Evolutionary conservation across 2,888 invertebrate species (phyloP).

Genomic region (Drosophila flavopinicola): DNA sequence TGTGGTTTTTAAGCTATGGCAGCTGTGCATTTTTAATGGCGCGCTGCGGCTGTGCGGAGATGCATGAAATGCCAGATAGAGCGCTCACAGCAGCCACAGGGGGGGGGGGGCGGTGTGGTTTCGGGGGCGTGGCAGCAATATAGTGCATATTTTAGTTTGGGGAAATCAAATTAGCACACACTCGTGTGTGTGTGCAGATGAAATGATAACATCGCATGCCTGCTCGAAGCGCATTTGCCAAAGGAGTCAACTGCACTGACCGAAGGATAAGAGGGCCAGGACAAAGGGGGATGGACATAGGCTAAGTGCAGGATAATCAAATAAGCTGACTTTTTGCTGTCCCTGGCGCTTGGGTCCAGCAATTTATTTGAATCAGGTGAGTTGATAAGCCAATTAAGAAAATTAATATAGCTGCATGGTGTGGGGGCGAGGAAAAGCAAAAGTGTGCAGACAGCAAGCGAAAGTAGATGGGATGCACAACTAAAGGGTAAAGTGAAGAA

Average conservation of each 20-base stretch:
- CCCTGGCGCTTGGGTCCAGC: slow-evolving; percentile 2
- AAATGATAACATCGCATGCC: slow-evolving; percentile 29
- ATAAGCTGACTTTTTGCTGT: slow-evolving; percentile 8
- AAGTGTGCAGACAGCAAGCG: not conserved
- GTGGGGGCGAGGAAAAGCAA: not conserved
- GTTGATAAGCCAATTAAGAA: slow-evolving; percentile 34
- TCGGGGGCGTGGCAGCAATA: not conserved
- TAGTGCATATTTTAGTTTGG: slow-evolving; percentile 28
- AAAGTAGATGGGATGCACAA: too few species aligned
- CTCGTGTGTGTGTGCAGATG: slow-evolving; percentile 5
- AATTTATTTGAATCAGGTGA: slow-evolving; percentile 7
- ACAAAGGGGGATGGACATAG: too few species aligned
- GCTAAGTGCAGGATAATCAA: slow-evolving; percentile 6
- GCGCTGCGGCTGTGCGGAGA: slow-evolving; percentile 33
- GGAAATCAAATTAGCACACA: slow-evolving; percentile 44
- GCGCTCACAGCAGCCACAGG: not conserved
- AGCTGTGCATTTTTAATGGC: slow-evolving; percentile 62
- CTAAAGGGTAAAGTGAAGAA: not conserved
- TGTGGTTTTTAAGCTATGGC: slow-evolving; percentile 61
- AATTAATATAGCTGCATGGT: too few species aligned
- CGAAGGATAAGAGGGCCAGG: not conserved
- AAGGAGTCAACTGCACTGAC: slow-evolving; percentile 4
- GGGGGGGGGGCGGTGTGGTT: not conserved
- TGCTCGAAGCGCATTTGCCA: slow-evolving; percentile 9
- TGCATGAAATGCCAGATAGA: slow-evolving; percentile 33